Evolutionary conservation across 2,797 vertebrate genomes (phyloP).

Genomic region (Coranthus polyacanthus): DNA sequence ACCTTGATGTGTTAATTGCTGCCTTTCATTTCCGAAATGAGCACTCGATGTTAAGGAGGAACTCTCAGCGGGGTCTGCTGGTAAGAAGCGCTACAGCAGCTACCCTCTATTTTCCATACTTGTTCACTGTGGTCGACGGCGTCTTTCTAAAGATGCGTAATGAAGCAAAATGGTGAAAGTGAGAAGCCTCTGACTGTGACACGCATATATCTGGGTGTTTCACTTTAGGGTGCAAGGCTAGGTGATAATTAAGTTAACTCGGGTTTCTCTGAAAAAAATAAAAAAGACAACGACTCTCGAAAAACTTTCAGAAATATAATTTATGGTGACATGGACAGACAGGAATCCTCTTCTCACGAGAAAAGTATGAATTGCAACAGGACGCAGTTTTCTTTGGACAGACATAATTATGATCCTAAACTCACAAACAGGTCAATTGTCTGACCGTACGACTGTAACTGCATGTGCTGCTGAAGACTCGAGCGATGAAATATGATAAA

Average conservation of each 20-base stretch:
- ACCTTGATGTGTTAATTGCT: slow-evolving; percentile 73
- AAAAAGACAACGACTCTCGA: slow-evolving; percentile 37
- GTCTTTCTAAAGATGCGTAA: slow-evolving; percentile 22
- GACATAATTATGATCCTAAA: slow-evolving; percentile 69
- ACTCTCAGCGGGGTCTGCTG: slow-evolving; percentile 27
- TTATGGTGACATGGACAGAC: slow-evolving; percentile 53
- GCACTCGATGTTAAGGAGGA: slow-evolving; percentile 45
- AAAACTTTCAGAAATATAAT: slow-evolving; percentile 61
- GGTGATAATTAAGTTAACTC: slow-evolving; percentile 62
- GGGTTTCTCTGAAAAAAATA: slow-evolving; percentile 44
- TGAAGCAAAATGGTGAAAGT: slow-evolving; percentile 7
- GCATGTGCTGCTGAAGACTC: slow-evolving; percentile 29
- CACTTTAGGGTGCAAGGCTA: slow-evolving; percentile 26
- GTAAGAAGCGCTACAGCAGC: background rate
- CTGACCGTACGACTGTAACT: slow-evolving; percentile 30
- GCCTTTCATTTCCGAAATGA: slow-evolving; percentile 58
- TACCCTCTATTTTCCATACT: slow-evolving; percentile 21
- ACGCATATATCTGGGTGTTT: slow-evolving; percentile 39
- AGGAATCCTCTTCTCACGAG: slow-evolving; percentile 49
- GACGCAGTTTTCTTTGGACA: slow-evolving; percentile 45
- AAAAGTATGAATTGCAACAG: slow-evolving; percentile 46
- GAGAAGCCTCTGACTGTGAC: slow-evolving; percentile 11
- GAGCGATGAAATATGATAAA: slow-evolving; percentile 57
- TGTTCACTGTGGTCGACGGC: slow-evolving; percentile 4
- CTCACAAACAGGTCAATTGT: slow-evolving; percentile 68